Conservation (phyloP, 2,888 invertebrate species). For the Chydorus sphaericus region DNA sequence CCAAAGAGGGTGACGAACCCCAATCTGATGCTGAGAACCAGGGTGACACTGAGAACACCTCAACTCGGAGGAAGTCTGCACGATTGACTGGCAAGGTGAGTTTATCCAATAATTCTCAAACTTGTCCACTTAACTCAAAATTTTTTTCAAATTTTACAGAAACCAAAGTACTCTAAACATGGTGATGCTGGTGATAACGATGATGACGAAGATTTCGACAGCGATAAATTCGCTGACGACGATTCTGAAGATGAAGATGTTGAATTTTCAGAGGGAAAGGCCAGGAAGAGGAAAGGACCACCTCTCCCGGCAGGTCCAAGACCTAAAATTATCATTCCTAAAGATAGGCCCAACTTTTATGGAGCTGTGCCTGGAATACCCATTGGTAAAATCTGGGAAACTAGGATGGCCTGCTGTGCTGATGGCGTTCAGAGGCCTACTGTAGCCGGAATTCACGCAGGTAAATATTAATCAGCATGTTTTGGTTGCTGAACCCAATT, state of each 20-base stretch:
- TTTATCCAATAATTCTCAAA: no score
- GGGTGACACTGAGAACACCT: not conserved
- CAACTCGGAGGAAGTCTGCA: slow-evolving; percentile 7
- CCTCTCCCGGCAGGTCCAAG: not conserved
- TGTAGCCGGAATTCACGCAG: slow-evolving; percentile 30
- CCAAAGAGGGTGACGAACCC: not conserved
- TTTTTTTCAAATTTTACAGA: no score
- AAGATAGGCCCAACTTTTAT: slow-evolving; percentile 7
- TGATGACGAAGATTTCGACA: slow-evolving; percentile 8
- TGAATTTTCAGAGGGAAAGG: no score
- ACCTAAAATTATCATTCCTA: slow-evolving; percentile 4
- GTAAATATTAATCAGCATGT: not conserved
- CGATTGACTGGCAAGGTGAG: slow-evolving; percentile 6
- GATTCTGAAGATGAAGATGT: not conserved
- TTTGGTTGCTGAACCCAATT: not conserved
- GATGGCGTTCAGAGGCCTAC: slow-evolving; percentile 31
- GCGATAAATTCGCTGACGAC: not conserved
- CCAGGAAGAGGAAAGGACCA: not conserved
- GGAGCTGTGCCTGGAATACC: slow-evolving; percentile 21
- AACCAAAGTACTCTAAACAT: no score
- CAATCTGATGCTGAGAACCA: not conserved
- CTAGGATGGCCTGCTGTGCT: slow-evolving; percentile 27
- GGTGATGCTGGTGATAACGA: not conserved
- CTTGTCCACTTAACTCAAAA: no score
- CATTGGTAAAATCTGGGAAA: slow-evolving; percentile 29